Percentiles rank a stretch among this genome's conserved stretches.
Conservation (phyloP, 2,888 invertebrate genomes). For the Nomada ferruginata region DNA sequence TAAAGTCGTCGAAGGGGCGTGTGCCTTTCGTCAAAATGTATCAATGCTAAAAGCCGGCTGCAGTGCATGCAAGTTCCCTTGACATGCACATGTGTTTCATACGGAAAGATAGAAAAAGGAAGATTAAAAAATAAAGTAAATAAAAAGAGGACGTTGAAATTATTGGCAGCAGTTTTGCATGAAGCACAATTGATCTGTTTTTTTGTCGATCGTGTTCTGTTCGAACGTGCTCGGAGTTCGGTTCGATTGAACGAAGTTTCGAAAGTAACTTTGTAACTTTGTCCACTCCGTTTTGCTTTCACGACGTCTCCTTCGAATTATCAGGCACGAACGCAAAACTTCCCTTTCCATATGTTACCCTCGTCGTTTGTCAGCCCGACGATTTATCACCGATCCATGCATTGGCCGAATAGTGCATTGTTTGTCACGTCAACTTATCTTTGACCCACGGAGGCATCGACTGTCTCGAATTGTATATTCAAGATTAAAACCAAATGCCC, state of each 20-base stretch:
- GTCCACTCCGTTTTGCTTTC: not conserved
- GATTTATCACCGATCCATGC: conserved; percentile 9
- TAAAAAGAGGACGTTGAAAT: conserved; percentile 1
- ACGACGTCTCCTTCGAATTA: not conserved
- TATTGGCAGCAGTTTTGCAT: conserved; percentile 8
- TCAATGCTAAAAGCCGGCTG: conserved; percentile 21
- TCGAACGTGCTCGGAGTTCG: not conserved
- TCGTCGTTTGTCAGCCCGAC: not conserved
- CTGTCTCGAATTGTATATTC: not conserved
- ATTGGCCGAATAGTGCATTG: not conserved
- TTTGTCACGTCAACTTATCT: conserved; percentile 14
- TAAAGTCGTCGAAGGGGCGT: conserved; percentile 61
- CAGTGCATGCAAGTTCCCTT: conserved; percentile 23
- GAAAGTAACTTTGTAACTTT: not conserved
- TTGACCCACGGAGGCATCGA: not conserved
- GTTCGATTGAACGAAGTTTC: conserved; percentile 5
- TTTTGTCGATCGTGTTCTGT: not conserved
- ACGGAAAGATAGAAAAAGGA: no score
- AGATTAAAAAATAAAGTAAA: not conserved
- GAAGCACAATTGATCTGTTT: conserved; percentile 6
- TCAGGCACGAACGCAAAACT: conserved; percentile 5
- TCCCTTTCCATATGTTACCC: conserved; percentile 33
- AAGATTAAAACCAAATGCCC: not conserved
- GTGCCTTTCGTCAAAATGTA: conserved; percentile 60
- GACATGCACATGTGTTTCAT: not conserved